Evolutionary conservation across 2,888 invertebrate species (phyloP).

Genomic region (Xanthorhoe spadicearia): DNA sequence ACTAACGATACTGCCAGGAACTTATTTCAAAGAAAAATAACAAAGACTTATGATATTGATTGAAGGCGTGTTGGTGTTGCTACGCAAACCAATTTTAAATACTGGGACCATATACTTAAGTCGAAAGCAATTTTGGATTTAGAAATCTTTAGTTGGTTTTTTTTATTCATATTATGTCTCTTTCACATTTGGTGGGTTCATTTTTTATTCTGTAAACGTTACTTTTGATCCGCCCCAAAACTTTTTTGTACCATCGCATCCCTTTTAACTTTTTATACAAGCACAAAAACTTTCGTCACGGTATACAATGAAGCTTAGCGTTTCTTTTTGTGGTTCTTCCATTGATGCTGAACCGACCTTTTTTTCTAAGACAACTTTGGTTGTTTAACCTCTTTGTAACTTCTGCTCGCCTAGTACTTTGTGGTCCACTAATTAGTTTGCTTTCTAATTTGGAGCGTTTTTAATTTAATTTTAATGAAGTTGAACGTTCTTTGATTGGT

Average conservation of each 20-base stretch:
- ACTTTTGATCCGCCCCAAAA: background rate
- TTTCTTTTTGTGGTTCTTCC: slow-evolving; percentile 16
- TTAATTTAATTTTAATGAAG: slow-evolving; percentile 12
- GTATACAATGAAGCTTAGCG: background rate
- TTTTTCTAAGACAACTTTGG: slow-evolving; percentile 19
- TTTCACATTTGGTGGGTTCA: background rate
- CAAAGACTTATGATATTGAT: no score
- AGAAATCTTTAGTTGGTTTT: background rate
- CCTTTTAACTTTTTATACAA: slow-evolving; percentile 15
- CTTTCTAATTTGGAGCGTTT: slow-evolving; percentile 24
- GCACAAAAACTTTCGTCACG: slow-evolving; percentile 16
- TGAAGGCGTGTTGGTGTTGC: no score
- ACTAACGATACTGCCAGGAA: no score
- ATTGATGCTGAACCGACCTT: slow-evolving; percentile 17
- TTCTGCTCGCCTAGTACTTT: slow-evolving; percentile 52
- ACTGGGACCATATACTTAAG: no score
- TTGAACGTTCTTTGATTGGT: slow-evolving; percentile 5
- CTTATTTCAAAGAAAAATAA: no score
- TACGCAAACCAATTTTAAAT: no score
- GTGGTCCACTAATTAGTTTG: slow-evolving; percentile 56
- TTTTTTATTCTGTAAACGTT: slow-evolving; percentile 12
- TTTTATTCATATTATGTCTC: background rate
- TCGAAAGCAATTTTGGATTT: background rate
- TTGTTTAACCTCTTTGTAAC: slow-evolving; percentile 29
- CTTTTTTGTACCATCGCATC: slow-evolving; percentile 5